Conservation (phyloP, 2,888 invertebrate species). For the Drosophila falleni region DNA sequence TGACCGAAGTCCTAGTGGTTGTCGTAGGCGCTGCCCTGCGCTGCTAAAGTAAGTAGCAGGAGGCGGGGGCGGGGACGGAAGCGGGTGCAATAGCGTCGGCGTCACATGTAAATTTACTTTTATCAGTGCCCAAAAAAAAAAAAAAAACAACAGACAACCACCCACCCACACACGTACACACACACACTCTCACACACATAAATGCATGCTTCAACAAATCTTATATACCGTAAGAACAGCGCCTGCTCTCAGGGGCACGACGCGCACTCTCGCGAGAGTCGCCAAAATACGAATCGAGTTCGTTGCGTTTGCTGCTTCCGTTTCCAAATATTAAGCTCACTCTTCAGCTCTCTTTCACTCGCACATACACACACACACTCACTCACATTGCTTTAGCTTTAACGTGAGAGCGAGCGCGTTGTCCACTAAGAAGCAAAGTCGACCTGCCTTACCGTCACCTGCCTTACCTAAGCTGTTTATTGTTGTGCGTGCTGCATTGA, state of each 20-base stretch:
- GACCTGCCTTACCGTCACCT: not conserved
- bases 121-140: conserved; percentile 72
- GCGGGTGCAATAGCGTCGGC: conserved; percentile 24
- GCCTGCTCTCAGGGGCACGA: conserved; percentile 63
- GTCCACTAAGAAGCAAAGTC: conserved; percentile 34
- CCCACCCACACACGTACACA: conserved; percentile 17
- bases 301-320: conserved; percentile 51
- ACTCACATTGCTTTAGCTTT: conserved; percentile 13
- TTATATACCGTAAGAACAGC: conserved; percentile 61
- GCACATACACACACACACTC: conserved; percentile 1
- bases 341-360: conserved; percentile 3
- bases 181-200: conserved; percentile 12
- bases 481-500: conserved; percentile 53
- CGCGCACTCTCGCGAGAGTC: conserved; percentile 66
- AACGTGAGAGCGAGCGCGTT: conserved; percentile 30
- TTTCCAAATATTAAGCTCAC: conserved; percentile 21
- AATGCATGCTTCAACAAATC: conserved; percentile 50
- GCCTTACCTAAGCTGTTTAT: conserved; percentile 39
- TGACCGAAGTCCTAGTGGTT: conserved; percentile 60
- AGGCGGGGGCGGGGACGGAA: conserved; percentile 1
- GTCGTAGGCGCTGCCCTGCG: conserved; percentile 36
- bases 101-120: conserved; percentile 72
- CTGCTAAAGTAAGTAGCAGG: conserved; percentile 6
- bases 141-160: conserved; percentile 48
- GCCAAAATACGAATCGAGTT: conserved; percentile 39